Evolutionary conservation across 2,113 vertebrate species (phyloP).

Genomic region (Gallinago jamesoni): DNA sequence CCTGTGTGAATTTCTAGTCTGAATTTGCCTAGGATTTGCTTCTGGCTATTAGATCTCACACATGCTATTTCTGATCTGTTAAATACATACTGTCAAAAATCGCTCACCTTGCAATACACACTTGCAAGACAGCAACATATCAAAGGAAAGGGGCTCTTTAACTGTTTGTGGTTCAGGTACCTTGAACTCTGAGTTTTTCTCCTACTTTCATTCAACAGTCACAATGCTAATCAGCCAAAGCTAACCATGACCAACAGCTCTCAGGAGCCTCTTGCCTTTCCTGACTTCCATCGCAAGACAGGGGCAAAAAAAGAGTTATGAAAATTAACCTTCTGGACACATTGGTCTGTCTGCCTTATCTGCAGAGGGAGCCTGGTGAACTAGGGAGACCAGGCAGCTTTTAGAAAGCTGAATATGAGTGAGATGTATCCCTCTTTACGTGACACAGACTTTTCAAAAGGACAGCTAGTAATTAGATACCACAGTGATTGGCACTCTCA

Average conservation of each 20-base stretch:
- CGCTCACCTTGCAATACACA: neutral
- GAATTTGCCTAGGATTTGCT: conserved; percentile 11
- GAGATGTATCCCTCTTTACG: neutral
- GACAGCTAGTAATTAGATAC: conserved; percentile 46
- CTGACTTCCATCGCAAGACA: neutral
- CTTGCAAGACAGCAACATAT: neutral
- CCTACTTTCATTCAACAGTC: neutral
- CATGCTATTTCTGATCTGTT: neutral
- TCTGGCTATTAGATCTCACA: neutral
- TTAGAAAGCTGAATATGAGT: neutral
- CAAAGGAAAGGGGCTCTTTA: neutral
- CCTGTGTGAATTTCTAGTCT: neutral
- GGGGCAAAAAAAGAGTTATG: neutral
- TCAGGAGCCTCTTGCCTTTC: neutral
- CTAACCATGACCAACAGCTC: neutral
- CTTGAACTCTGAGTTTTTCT: neutral
- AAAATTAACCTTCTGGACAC: neutral
- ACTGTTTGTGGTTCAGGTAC: neutral
- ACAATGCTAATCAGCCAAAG: neutral
- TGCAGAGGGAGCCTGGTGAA: neutral
- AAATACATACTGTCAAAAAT: neutral
- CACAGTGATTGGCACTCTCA: conserved; percentile 6
- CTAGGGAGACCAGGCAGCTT: neutral
- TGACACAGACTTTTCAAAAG: conserved; percentile 11
- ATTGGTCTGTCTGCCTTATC: neutral